Base-by-base conservation (phyloP, 2,888 invertebrate genomes). In the Caenorhabditis wallacei region DNA sequence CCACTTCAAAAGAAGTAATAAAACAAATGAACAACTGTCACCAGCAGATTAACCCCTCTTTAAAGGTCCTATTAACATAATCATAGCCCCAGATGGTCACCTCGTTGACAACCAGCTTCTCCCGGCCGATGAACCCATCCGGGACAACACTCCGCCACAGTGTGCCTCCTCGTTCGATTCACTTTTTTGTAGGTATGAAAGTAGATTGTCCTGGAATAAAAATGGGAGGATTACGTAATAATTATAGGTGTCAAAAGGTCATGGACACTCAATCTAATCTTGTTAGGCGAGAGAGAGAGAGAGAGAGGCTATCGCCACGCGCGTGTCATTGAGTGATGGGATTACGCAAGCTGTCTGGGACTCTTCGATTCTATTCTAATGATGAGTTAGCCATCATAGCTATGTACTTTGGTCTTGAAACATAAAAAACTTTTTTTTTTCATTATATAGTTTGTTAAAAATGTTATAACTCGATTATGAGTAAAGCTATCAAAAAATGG, bases 71-170 rank as follows among this genome's bases (percentile, higher is more conserved):
- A 80, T 80, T 81, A 81, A 64, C 81, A 81, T 81, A 81, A 81
- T 81, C 75, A 69, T 46, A n/a, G 4, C 30, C 40, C 40, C 40
- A 40, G 40, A 40, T 40, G 40, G 63, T 82, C 92, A 93, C 93
- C 90, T 89, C 92, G 91, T 80, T 92, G 90, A 87, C 93, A 94
- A 20, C 93, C 87, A 22, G 83, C 80, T 69, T 92, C 90, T 4
- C 92, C 92, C 16, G 90, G 89, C 54, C 92, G 80, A 64, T 93
- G 93, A 53, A 90, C 88, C 93, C 93, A 93, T 8, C 93, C 93
- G 35, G 93, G 92, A 89, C 93, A 94, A 86, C 93, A 94, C 82
- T 92, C 92, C 75, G 92, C 92, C 53, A 91, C 91, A 0, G 93
- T 93, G 22, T 91, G 91, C 56, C 93, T 92, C 56, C 91, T 85